Base-by-base conservation (phyloP, 2,797 vertebrate genomes). In the Denticeps clupeoides region DNA sequence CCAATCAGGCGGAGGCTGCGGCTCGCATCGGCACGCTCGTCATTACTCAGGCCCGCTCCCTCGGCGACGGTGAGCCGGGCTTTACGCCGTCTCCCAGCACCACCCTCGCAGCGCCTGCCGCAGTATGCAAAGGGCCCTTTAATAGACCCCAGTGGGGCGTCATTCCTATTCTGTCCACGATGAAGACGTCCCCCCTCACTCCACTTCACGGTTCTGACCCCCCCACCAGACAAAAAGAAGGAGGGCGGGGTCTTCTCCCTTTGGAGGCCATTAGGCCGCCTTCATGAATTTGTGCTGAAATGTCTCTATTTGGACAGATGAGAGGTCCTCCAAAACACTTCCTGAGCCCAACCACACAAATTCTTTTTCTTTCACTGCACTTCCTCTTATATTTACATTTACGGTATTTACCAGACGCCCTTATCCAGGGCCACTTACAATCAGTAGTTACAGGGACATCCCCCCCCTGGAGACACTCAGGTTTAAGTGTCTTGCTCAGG, bases 61-160 rank as follows among this genome's bases (percentile, higher is more conserved):
- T 43, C 24, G 47, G 53, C 64, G 51, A 58, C 41, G 40, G 54
- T 50, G 68, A 67, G 47, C 59, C 62, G 24, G 57, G 51, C 54
- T 70, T 71, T 67, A 62, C 42, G 57, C 64, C 61, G 63, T 58
- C 62, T 62, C 45, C 55, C 60, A 45, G 37, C 56, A 70, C 70
- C 54, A 50, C 70, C 64, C 65, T 67, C 66, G 49, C 55, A 47
- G 52, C 65, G 47, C 53, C 62, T 69, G 62, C 64, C 63, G 69
- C 67, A 72, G 69, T 72, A 77, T 80, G 71, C 78, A 77, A 79
- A 79, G 68, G 53, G n/a, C 67, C 63, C 65, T 56, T 74, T 83
- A 84, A 86, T 84, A 82, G 79, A 83, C 74, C 77, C 82, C 82
- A 78, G 69, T 83, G 83, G 80, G 77, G 72, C 73, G 47, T 79